phyloP scores from a whole-genome alignment of 2,888 invertebrate species.

The Tridacna crocea region DNA sequence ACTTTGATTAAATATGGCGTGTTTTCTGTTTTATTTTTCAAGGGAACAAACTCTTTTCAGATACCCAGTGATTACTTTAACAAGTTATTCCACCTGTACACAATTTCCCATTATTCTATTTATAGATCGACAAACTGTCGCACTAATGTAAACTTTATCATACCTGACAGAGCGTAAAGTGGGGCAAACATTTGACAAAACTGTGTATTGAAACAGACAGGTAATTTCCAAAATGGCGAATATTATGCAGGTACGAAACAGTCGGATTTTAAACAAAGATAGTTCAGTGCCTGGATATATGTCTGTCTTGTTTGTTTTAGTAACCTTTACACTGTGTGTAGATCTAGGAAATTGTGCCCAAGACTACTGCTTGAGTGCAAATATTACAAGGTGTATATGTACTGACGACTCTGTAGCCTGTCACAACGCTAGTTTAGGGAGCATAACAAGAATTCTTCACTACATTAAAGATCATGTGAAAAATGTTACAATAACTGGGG shows the following conservation, averaged over 20 bases:
- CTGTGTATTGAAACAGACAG: constrained; percentile 24
- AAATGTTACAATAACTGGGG: constrained; percentile 55
- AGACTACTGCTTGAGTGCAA: neutral
- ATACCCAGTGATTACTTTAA: too few species aligned
- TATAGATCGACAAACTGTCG: neutral
- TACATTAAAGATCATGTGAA: constrained; percentile 47
- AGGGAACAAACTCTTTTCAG: too few species aligned
- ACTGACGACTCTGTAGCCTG: constrained; percentile 42
- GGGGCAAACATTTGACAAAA: neutral
- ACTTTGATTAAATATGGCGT: too few species aligned
- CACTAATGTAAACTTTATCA: constrained; percentile 20
- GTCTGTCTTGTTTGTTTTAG: neutral
- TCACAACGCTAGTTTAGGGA: constrained; percentile 28
- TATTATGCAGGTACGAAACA: constrained; percentile 37
- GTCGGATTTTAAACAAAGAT: constrained; percentile 14
- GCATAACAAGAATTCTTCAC: constrained; percentile 31
- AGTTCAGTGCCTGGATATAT: neutral
- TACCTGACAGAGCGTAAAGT: neutral
- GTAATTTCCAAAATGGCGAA: constrained; percentile 48
- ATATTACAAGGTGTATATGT: constrained; percentile 46
- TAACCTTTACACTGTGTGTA: neutral
- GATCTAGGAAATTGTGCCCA: neutral
- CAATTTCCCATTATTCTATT: neutral
- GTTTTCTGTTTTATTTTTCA: too few species aligned
- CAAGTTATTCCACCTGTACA: too few species aligned